These are phyloP conservation scores for Acrocephalus kingi DNA, from an alignment of 2,113 vertebrate genomes.

Conservation along the genomic window DNA sequence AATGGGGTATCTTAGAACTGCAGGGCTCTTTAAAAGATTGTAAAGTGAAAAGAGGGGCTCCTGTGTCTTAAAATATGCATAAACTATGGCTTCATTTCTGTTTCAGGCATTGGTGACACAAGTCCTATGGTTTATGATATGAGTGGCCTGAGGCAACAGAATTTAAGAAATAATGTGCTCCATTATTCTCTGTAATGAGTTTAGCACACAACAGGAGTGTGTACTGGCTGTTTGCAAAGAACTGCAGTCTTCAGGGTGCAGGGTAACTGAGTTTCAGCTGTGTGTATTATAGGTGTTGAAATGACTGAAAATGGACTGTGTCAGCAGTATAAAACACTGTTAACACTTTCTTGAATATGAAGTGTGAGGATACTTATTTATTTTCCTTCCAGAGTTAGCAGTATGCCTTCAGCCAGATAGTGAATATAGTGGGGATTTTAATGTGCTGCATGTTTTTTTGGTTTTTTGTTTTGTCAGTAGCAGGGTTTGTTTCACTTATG, in stretches of 20 bases:
- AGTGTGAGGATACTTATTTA: background rate
- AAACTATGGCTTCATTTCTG: background rate
- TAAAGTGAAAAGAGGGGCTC: background rate
- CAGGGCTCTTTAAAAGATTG: background rate
- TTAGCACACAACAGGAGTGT: background rate
- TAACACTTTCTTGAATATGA: conserved; percentile 22
- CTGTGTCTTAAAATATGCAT: background rate
- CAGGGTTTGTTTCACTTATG: background rate
- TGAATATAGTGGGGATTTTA: background rate
- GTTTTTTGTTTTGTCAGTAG: background rate
- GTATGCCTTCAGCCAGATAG: background rate
- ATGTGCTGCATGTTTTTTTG: background rate
- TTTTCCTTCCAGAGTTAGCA: conserved; percentile 22
- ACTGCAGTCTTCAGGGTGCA: background rate
- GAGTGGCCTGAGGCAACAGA: background rate
- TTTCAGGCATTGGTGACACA: background rate
- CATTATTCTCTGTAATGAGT: background rate
- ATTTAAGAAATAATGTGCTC: background rate
- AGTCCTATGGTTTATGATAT: background rate
- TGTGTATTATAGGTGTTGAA: conserved; percentile 32
- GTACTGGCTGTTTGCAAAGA: background rate
- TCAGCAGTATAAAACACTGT: conserved; percentile 37
- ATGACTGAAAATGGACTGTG: conserved; percentile 35
- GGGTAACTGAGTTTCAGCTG: conserved; percentile 25
- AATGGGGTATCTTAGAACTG: background rate